A percentile compares a stretch with the other conserved stretches of the same genome.
These are phyloP conservation scores for Cryptops parisi DNA, from an alignment of 2,888 invertebrate genomes.

Conservation along the genomic window DNA sequence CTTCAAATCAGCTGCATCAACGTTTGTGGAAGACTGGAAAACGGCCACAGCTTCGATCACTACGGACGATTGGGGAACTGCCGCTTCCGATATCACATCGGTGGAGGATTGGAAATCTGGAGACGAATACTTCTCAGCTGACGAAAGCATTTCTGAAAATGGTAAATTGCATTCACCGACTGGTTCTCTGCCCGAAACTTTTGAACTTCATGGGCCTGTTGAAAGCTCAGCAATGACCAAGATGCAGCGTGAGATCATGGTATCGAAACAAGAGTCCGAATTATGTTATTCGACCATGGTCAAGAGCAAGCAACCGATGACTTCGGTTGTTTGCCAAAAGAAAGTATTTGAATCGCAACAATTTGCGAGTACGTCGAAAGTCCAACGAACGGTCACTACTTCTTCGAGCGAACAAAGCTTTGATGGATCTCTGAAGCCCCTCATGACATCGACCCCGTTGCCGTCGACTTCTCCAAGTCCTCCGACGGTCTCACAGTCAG, in stretches of 20 bases:
- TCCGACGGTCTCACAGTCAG: neutral
- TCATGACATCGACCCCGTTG: neutral
- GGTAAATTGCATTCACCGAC: neutral
- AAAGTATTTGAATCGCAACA: no score
- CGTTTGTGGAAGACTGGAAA: constrained; percentile 13
- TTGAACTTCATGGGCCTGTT: neutral
- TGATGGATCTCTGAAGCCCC: no score
- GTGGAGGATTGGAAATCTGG: neutral
- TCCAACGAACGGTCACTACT: neutral
- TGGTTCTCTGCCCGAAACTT: neutral
- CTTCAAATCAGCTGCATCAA: neutral
- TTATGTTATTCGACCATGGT: neutral
- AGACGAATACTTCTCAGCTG: constrained; percentile 1
- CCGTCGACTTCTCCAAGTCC: neutral
- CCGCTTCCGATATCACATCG: constrained; percentile 5
- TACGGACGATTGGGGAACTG: constrained; percentile 15
- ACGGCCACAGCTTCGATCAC: constrained; percentile 10
- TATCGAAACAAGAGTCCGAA: neutral
- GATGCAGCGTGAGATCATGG: neutral
- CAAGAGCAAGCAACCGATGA: neutral
- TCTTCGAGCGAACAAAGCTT: no score
- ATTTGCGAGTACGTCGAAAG: neutral
- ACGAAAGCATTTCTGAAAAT: neutral
- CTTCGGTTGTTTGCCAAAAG: neutral
- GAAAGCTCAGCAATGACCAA: neutral